These are phyloP conservation scores for Neogale vison DNA, from an alignment of 2,113 vertebrate genomes.

Conservation along the genomic window DNA sequence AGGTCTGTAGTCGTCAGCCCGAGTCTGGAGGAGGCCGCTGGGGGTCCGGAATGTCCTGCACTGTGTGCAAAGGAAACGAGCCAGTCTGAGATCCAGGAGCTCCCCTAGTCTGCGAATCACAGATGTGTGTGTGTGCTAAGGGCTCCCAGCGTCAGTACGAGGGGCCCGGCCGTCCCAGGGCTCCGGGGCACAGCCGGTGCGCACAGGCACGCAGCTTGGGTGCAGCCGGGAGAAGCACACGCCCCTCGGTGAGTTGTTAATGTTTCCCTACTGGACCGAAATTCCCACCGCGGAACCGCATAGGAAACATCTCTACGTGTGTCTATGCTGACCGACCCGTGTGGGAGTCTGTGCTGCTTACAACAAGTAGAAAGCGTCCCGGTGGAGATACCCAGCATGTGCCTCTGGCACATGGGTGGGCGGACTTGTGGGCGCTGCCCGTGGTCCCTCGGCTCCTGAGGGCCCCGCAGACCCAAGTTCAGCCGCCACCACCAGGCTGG, in stretches of 20 bases:
- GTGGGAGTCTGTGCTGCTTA: not conserved
- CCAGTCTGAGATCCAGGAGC: not conserved
- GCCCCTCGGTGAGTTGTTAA: not conserved
- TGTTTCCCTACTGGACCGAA: not conserved
- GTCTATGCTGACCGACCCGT: not conserved
- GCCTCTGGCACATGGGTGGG: not conserved
- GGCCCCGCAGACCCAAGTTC: not conserved
- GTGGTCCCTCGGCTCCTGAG: too few relatives aligned
- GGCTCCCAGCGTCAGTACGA: not conserved
- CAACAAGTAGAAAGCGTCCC: not conserved
- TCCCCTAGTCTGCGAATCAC: not conserved
- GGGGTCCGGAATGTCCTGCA: not conserved
- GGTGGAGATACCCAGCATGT: not conserved
- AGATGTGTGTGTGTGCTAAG: not conserved
- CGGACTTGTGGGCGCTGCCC: not conserved
- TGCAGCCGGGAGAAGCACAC: not conserved
- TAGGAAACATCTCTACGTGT: too few relatives aligned
- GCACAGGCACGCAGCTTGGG: too few relatives aligned
- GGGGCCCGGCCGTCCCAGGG: not conserved
- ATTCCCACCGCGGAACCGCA: not conserved
- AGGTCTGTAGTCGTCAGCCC: not conserved
- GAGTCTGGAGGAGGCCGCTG: not conserved
- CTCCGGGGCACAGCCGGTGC: fast-evolving
- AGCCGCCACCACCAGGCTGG: not conserved
- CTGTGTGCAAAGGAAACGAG: not conserved